Evolutionary conservation across 2,113 vertebrate genomes (phyloP).

Genomic region (Naja naja): DNA sequence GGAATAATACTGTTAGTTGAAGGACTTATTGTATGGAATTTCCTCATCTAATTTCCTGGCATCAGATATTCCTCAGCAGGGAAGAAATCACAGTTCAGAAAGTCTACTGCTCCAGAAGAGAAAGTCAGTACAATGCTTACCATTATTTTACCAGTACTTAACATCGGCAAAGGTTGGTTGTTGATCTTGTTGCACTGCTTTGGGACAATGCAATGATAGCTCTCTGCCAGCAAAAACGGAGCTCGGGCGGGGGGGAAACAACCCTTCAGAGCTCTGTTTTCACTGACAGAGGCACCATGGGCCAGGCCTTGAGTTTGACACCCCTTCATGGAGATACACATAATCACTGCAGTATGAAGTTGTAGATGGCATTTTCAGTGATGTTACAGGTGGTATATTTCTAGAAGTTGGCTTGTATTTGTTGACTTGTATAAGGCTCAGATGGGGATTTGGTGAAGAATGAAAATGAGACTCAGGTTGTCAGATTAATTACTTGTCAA

Average conservation of each 20-base stretch:
- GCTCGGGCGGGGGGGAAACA: too few relatives aligned
- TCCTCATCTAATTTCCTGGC: too few relatives aligned
- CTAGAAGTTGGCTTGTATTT: neutral
- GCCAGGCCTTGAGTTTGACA: too few relatives aligned
- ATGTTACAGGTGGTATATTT: neutral
- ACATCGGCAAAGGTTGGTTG: neutral
- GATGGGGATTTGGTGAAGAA: slow-evolving; percentile 12
- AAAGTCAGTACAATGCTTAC: neutral
- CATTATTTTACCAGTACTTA: neutral
- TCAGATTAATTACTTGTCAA: slow-evolving; percentile 20
- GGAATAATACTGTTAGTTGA: neutral
- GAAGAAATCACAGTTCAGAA: neutral
- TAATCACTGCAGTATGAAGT: neutral
- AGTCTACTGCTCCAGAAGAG: neutral
- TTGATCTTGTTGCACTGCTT: neutral
- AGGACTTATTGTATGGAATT: neutral
- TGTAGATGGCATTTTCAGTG: neutral
- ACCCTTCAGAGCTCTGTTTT: too few relatives aligned
- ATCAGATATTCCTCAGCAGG: neutral
- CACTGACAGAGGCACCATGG: too few relatives aligned
- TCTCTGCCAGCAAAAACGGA: too few relatives aligned
- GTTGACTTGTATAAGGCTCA: neutral
- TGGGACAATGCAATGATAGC: neutral
- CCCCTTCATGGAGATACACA: neutral
- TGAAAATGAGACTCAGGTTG: slow-evolving; percentile 13